Conservation (phyloP, 2,888 invertebrate genomes). For the Drosophila putrida region DNA sequence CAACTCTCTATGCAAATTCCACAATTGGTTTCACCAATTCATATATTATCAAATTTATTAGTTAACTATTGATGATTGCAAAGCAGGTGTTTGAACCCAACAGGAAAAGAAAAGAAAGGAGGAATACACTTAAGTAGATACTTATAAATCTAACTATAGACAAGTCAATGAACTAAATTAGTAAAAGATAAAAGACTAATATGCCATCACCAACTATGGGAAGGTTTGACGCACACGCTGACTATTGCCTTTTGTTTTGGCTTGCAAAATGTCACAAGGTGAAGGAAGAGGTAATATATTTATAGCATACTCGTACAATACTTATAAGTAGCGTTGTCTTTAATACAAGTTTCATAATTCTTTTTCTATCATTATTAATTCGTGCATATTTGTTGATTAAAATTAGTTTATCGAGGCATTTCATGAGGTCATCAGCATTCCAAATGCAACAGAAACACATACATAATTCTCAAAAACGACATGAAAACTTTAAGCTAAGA, state of each 20-base stretch:
- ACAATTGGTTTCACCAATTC: slow-evolving; percentile 31
- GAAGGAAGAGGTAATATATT: slow-evolving; percentile 31
- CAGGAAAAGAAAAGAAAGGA: slow-evolving; percentile 12
- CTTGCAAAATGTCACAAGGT: slow-evolving; percentile 58
- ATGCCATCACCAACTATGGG: slow-evolving; percentile 14
- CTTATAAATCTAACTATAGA: background rate
- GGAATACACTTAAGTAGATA: background rate
- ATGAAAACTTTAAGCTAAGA: slow-evolving; percentile 20
- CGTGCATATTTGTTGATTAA: slow-evolving; percentile 28
- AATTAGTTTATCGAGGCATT: slow-evolving; percentile 27
- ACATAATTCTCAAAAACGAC: slow-evolving; percentile 3
- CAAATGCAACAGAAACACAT: slow-evolving; percentile 41
- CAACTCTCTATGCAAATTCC: slow-evolving; percentile 29
- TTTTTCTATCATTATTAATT: slow-evolving; percentile 23
- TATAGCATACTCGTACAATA: slow-evolving; percentile 1
- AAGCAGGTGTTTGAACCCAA: slow-evolving; percentile 54
- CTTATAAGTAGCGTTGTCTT: slow-evolving; percentile 12
- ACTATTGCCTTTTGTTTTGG: slow-evolving; percentile 25
- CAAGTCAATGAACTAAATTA: slow-evolving; percentile 25
- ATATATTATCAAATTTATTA: slow-evolving; percentile 17
- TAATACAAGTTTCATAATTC: slow-evolving; percentile 39
- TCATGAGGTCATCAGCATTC: slow-evolving; percentile 71
- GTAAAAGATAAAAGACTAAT: slow-evolving; percentile 28
- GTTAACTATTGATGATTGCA: slow-evolving; percentile 20
- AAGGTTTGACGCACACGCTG: slow-evolving; percentile 20